A percentile compares a stretch with the other conserved stretches of the same genome.
Evolutionary conservation across 2,113 vertebrate genomes (phyloP).

Genomic region (Plecturocebus donacophilus): DNA sequence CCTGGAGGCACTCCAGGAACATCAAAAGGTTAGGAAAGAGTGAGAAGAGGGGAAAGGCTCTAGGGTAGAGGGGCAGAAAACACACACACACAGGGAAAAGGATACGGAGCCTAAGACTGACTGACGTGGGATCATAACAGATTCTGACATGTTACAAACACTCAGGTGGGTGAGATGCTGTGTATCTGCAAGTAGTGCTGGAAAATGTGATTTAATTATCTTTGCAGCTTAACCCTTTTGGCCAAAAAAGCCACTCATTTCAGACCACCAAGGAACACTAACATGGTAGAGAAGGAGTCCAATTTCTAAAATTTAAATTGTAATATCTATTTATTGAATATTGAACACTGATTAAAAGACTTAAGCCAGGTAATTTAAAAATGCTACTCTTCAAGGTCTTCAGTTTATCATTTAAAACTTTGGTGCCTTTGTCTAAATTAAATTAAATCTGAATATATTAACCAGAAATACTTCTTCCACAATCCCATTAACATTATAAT

Average conservation of each 20-base stretch:
- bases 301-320: background rate
- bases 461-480: background rate
- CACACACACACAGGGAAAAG: background rate
- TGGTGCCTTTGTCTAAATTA: background rate
- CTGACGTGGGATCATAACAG: background rate
- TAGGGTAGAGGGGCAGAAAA: background rate
- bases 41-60: background rate
- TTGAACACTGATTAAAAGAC: background rate
- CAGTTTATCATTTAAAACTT: background rate
- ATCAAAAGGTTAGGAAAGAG: background rate
- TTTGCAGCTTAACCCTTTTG: background rate
- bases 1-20: background rate
- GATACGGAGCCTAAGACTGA: background rate
- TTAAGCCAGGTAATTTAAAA: background rate
- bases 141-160: background rate
- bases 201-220: background rate
- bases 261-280: background rate
- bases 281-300: background rate
- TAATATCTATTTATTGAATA: background rate
- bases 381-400: background rate
- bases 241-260: background rate
- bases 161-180: background rate
- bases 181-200: background rate
- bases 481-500: background rate
- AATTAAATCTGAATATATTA: conserved; percentile 25